Conservation (phyloP, 1,140 invertebrate genomes). For the Zaprionus tsacasi region DNA sequence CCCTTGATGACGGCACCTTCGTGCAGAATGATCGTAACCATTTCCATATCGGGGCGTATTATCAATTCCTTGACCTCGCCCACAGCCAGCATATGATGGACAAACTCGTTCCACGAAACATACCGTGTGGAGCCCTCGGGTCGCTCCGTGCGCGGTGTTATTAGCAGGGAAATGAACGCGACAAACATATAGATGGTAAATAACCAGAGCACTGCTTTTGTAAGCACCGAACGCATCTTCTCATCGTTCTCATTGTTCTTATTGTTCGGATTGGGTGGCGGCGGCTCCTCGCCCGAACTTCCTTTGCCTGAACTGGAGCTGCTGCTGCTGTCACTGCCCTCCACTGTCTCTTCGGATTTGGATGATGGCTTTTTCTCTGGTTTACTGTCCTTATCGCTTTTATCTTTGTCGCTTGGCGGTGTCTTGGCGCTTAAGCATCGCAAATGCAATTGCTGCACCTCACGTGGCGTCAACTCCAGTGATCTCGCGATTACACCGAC, state of each 20-base stretch:
- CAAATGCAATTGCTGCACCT: slow-evolving; percentile 63
- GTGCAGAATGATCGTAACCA: slow-evolving; percentile 92
- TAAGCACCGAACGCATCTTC: slow-evolving; percentile 88
- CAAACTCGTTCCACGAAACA: slow-evolving; percentile 98
- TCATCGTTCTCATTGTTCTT: slow-evolving; percentile 87
- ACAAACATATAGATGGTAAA: slow-evolving; percentile 90
- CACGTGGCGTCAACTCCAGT: slow-evolving; percentile 62
- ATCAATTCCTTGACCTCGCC: slow-evolving; percentile 96
- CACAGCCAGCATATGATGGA: slow-evolving; percentile 95
- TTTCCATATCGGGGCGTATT: slow-evolving; percentile 92
- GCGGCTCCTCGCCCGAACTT: slow-evolving; percentile 53
- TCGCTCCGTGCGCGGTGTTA: slow-evolving; percentile 88
- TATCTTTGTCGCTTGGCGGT: slow-evolving; percentile 6
- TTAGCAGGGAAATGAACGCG: slow-evolving; percentile 88
- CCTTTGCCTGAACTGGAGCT: slow-evolving; percentile 3
- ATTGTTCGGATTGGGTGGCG: slow-evolving; percentile 87
- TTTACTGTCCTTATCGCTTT: slow-evolving; percentile 63
- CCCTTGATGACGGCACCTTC: slow-evolving; percentile 95
- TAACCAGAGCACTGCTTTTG: slow-evolving; percentile 91
- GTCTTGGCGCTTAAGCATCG: slow-evolving; percentile 49
- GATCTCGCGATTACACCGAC: slow-evolving; percentile 75
- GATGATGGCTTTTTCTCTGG: slow-evolving; percentile 33
- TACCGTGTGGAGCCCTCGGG: slow-evolving; percentile 88
- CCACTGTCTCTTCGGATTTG: background rate
- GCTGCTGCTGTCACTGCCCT: slow-evolving; percentile 4